phyloP scores from a whole-genome alignment of 1,140 invertebrate species.

The Halotydeus destructor region DNA sequence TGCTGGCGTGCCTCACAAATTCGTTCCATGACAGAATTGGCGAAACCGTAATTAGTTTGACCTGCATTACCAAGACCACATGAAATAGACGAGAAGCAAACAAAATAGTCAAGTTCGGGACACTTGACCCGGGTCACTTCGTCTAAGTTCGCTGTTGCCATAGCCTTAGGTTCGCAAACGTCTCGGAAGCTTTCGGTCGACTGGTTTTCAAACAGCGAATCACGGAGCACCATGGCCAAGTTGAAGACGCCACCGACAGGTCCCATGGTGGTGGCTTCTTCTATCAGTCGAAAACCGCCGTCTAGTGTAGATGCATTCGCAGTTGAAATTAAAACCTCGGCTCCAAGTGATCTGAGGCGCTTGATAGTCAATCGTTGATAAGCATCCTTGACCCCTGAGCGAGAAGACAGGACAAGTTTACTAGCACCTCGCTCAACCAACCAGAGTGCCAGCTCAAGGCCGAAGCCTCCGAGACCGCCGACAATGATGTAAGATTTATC shows the following conservation, averaged over 20 bases:
- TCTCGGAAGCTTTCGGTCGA: constrained; percentile 49
- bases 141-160: constrained; percentile 51
- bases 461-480: constrained; percentile 81
- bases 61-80: constrained; percentile 84
- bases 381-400: constrained; percentile 42
- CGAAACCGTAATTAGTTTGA: constrained; percentile 83
- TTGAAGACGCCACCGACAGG: constrained; percentile 86
- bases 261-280: constrained; percentile 37
- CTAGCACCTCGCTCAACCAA: constrained; percentile 58
- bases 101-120: constrained; percentile 64
- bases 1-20: constrained; percentile 61
- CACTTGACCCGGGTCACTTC: constrained; percentile 44
- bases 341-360: constrained; percentile 39
- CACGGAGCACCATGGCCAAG: constrained; percentile 58
- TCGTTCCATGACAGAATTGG: constrained; percentile 89
- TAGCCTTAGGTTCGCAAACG: constrained; percentile 36
- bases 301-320: constrained; percentile 35
- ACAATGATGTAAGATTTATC: constrained; percentile 64
- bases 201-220: constrained; percentile 73
- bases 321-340: constrained; percentile 43
- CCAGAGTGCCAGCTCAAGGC: constrained; percentile 77
- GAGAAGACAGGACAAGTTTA: constrained; percentile 60
- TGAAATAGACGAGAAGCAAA: constrained; percentile 79
- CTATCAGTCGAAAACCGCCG: constrained; percentile 36
- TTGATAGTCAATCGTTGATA: constrained; percentile 33